Evolutionary conservation across 2,888 invertebrate genomes (phyloP).

Genomic region (Meganola albula): DNA sequence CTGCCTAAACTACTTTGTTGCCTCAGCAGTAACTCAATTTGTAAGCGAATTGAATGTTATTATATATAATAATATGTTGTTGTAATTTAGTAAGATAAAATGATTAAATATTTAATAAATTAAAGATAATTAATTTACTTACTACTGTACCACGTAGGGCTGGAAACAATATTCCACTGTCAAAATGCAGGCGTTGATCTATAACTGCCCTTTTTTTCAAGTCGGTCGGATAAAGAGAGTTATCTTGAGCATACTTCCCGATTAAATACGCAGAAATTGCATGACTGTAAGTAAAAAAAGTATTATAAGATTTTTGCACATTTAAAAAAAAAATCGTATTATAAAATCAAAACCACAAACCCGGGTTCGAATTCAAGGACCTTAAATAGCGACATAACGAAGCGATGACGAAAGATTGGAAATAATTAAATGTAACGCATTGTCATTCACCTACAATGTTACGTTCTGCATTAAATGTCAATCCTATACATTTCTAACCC

Average conservation of each 20-base stretch:
- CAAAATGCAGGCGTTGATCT: slow-evolving; percentile 75
- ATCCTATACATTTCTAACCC: too few species aligned
- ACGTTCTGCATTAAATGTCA: too few species aligned
- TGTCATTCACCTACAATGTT: too few species aligned
- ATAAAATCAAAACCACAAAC: too few species aligned
- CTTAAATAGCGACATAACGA: too few species aligned
- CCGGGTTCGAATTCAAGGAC: too few species aligned
- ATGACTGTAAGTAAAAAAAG: slow-evolving; percentile 68
- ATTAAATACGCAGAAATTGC: slow-evolving; percentile 79
- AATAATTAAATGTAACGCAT: too few species aligned
- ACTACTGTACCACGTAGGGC: slow-evolving; percentile 45
- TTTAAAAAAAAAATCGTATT: slow-evolving; percentile 30
- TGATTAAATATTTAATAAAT: neutral
- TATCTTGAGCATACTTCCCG: slow-evolving; percentile 74
- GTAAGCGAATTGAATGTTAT: neutral
- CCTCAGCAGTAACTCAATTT: neutral
- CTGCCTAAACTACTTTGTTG: too few species aligned
- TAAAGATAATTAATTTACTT: slow-evolving; percentile 13
- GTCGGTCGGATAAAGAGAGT: slow-evolving; percentile 75
- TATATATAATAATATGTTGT: neutral
- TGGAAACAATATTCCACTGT: slow-evolving; percentile 69
- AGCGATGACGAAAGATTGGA: too few species aligned
- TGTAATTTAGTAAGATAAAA: neutral
- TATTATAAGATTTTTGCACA: neutral
- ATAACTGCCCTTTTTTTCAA: slow-evolving; percentile 64